Evolutionary conservation across 35 echinoderm and acorn worm genomes (phyloP).

Genomic region (Ptychodera flava): DNA sequence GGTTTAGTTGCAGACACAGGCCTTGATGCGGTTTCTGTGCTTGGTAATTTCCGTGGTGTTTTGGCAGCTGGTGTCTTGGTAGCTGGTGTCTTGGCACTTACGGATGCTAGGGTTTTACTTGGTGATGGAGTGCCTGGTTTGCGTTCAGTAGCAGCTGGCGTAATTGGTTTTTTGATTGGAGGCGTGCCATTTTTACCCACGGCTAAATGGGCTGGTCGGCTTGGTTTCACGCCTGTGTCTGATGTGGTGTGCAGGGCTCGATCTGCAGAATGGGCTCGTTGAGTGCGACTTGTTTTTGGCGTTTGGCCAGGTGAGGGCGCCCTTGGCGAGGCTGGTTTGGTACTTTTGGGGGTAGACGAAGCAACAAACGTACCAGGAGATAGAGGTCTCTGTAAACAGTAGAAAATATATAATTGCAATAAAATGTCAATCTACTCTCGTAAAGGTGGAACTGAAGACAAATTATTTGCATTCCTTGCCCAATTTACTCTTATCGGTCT

Average conservation of each 20-base stretch:
- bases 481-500: too few relatives aligned
- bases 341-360: background rate
- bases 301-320: too few relatives aligned
- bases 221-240: background rate
- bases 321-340: background rate
- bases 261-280: background rate
- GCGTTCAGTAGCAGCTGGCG: background rate
- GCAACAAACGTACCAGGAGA: background rate
- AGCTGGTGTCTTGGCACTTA: background rate
- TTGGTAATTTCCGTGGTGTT: background rate
- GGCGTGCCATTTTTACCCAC: background rate
- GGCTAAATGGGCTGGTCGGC: background rate
- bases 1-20: background rate
- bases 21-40: background rate
- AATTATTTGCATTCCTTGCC: too few relatives aligned
- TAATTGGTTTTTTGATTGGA: constrained; percentile 19
- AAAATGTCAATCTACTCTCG: too few relatives aligned
- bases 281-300: background rate
- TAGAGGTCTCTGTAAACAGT: background rate
- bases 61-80: background rate
- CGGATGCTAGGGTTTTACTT: background rate
- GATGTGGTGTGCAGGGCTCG: background rate
- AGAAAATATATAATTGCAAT: too few relatives aligned
- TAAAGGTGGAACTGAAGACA: too few relatives aligned
- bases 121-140: background rate